These are phyloP conservation scores for Emydoidea blandingii DNA, from an alignment of 2,797 vertebrate genomes.

Conservation along the genomic window DNA sequence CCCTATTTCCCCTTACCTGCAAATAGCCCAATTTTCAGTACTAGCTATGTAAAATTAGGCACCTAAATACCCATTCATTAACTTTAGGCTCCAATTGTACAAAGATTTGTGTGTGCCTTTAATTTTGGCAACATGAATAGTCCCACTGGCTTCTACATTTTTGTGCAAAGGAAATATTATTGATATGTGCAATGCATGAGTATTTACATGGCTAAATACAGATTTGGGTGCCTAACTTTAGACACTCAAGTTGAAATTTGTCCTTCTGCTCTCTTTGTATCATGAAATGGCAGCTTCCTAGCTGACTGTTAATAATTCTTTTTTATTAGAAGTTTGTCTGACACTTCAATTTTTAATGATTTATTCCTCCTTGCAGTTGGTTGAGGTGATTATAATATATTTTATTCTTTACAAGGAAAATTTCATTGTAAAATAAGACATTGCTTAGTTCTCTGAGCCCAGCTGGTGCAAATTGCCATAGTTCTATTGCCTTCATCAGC, in stretches of 20 bases:
- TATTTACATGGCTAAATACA: background rate
- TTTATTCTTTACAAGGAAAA: background rate
- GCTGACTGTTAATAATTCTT: background rate
- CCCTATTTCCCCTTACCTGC: background rate
- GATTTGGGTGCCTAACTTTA: background rate
- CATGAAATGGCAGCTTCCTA: background rate
- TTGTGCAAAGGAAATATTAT: background rate
- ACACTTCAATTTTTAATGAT: background rate
- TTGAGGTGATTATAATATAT: background rate
- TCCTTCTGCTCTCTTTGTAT: background rate
- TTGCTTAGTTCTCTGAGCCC: background rate
- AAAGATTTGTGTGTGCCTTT: background rate
- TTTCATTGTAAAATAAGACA: background rate
- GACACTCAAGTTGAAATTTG: background rate
- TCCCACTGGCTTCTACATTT: background rate
- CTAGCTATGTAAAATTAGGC: conserved; percentile 17
- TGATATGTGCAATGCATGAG: background rate
- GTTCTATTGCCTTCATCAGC: accelerated
- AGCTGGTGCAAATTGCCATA: background rate
- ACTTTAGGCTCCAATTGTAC: conserved; percentile 27
- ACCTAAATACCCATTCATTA: background rate
- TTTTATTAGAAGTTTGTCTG: background rate
- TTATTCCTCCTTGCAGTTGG: background rate
- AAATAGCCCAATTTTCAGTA: background rate
- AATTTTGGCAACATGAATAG: background rate